A percentile compares a stretch with the other conserved stretches of the same genome.
These are phyloP conservation scores for Pollenia amentaria DNA, from an alignment of 2,888 invertebrate species.

Conservation along the genomic window DNA sequence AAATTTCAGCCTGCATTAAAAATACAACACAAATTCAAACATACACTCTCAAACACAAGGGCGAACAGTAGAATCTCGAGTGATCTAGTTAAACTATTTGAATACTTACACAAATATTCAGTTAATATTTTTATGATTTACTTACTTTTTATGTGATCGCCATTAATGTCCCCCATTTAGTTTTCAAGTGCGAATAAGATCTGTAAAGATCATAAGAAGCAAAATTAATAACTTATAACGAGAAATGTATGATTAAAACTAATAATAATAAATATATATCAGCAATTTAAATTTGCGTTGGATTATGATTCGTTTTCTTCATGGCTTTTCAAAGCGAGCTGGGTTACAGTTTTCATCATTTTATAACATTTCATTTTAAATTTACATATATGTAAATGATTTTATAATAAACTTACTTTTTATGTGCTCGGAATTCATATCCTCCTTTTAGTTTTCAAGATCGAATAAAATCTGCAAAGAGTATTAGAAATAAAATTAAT, in stretches of 20 bases:
- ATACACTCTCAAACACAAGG: not conserved
- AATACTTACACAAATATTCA: too few relatives aligned
- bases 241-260: not conserved
- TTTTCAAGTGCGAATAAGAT: too few relatives aligned
- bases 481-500: not conserved
- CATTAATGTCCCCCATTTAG: too few relatives aligned
- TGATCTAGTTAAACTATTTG: too few relatives aligned
- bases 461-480: not conserved
- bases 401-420: too few relatives aligned
- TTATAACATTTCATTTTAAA: not conserved
- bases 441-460: too few relatives aligned
- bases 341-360: conserved; percentile 78
- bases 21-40: not conserved
- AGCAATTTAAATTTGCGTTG: conserved; percentile 35
- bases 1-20: not conserved
- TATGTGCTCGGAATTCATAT: too few relatives aligned
- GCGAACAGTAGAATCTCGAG: not conserved
- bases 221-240: not conserved
- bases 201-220: not conserved
- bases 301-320: conserved; percentile 77
- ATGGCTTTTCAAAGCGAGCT: conserved; percentile 78
- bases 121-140: too few relatives aligned
- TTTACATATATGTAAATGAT: too few relatives aligned
- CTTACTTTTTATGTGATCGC: too few relatives aligned
- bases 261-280: not conserved